These are phyloP conservation scores for Epinotia bilunana DNA, from an alignment of 2,888 invertebrate species.

Conservation along the genomic window DNA sequence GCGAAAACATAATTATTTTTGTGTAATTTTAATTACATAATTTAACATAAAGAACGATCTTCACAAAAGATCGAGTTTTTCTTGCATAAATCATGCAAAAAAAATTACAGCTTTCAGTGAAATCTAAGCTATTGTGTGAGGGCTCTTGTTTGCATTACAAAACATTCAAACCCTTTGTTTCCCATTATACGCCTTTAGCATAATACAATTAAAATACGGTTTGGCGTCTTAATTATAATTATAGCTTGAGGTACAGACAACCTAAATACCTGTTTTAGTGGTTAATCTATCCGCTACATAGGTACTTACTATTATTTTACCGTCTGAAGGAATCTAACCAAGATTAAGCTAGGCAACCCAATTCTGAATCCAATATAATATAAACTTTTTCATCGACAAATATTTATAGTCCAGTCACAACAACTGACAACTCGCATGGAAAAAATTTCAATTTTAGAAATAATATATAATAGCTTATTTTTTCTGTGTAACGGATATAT, in stretches of 20 bases:
- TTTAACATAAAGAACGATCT: not conserved
- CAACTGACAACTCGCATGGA: no score
- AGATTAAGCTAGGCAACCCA: no score
- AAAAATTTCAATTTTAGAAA: no score
- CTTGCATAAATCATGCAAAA: conserved; percentile 17
- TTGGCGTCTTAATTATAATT: conserved; percentile 16
- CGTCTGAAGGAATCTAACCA: no score
- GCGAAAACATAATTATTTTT: not conserved
- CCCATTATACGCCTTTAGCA: conserved; percentile 48
- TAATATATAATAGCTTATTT: no score
- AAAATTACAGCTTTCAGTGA: conserved; percentile 34
- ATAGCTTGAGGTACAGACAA: not conserved
- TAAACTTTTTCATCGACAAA: no score
- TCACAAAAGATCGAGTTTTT: conserved; percentile 20
- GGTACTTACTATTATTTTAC: no score
- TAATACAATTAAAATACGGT: conserved; percentile 38
- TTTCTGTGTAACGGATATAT: no score
- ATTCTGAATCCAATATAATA: no score
- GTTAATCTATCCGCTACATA: not conserved
- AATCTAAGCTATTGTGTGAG: conserved; percentile 50
- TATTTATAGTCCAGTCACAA: no score
- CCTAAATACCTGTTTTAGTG: not conserved
- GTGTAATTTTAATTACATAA: not conserved
- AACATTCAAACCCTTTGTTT: conserved; percentile 55
- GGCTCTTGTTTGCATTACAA: conserved; percentile 56